Conservation (phyloP, 1,140 invertebrate species). For the Venturia canescens region DNA sequence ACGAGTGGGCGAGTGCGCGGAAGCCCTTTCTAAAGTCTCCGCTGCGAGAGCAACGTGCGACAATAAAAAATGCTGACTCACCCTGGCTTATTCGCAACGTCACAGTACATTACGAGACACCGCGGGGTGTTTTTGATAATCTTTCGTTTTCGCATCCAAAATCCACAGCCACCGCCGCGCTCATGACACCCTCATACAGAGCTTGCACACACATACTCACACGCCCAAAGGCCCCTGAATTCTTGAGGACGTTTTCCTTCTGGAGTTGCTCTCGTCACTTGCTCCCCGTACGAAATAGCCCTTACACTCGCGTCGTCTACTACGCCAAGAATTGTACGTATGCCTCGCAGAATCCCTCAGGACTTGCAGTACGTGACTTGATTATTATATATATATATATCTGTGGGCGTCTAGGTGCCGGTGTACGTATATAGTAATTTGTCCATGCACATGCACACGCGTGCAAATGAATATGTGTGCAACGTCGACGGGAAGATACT, state of each 20-base stretch:
- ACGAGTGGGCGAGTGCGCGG: too few relatives aligned
- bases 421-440: too few relatives aligned
- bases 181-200: background rate
- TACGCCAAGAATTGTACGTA: background rate
- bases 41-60: background rate
- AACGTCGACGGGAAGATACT: background rate
- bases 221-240: background rate
- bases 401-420: too few relatives aligned
- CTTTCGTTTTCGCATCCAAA: background rate
- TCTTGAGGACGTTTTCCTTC: background rate
- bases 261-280: background rate
- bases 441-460: too few relatives aligned
- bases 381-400: background rate
- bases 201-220: background rate
- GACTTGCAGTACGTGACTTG: background rate
- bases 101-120: too few relatives aligned
- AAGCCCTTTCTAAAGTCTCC: too few relatives aligned
- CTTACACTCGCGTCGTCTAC: background rate
- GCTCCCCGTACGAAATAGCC: background rate
- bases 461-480: background rate
- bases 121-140: too few relatives aligned
- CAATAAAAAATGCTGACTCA: background rate
- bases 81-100: too few relatives aligned
- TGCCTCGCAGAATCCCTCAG: constrained; percentile 13
- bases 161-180: background rate